These are phyloP conservation scores for Rhimphoctona megacephalus DNA, from an alignment of 2,888 invertebrate species.

Conservation along the genomic window DNA sequence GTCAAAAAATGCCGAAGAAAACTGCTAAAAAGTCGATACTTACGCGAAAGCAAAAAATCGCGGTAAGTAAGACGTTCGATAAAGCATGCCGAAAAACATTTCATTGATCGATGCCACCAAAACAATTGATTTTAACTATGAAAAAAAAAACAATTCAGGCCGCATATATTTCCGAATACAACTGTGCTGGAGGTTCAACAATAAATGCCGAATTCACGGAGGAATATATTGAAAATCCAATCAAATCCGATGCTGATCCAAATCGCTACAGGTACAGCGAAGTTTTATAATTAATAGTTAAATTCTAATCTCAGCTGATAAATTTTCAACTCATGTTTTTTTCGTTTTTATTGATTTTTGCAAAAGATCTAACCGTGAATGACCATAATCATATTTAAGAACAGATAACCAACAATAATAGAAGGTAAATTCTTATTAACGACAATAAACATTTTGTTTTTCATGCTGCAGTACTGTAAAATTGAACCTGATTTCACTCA, in stretches of 20 bases:
- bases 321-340: neutral
- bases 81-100: neutral
- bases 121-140: neutral
- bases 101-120: too few species aligned
- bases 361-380: neutral
- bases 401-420: neutral
- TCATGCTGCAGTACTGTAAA: too few species aligned
- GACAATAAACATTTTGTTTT: neutral
- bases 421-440: neutral
- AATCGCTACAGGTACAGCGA: slow-evolving; percentile 89
- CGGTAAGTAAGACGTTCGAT: neutral
- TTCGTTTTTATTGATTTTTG: neutral
- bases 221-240: slow-evolving; percentile 86
- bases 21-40: slow-evolving; percentile 8
- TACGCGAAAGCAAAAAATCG: slow-evolving; percentile 40
- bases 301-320: neutral
- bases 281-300: neutral
- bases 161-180: neutral
- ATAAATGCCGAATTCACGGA: slow-evolving; percentile 50
- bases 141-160: slow-evolving; percentile 8
- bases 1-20: slow-evolving; percentile 36
- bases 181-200: neutral
- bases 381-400: neutral
- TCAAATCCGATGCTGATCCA: slow-evolving; percentile 91
- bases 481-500: too few species aligned